Conservation (phyloP, 2,113 vertebrate species). For the Stomatorhinus ivindoensis region DNA sequence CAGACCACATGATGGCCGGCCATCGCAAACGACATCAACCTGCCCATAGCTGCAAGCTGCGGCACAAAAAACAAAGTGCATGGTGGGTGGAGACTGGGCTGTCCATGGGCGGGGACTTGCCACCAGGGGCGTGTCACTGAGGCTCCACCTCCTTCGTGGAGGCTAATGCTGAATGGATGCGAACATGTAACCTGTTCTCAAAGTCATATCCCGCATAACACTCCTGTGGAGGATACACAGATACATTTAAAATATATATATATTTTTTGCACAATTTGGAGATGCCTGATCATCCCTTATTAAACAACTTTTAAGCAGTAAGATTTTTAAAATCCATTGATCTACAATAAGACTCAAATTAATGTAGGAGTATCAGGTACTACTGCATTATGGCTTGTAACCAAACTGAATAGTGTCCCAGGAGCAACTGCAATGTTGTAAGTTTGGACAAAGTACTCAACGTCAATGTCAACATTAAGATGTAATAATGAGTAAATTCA, state of each 20-base stretch:
- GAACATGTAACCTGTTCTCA: constrained; percentile 94
- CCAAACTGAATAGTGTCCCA: not conserved
- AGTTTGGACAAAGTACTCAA: not conserved
- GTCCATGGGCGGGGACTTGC: not conserved
- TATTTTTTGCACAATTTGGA: not conserved
- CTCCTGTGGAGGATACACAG: constrained; percentile 62
- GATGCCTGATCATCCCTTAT: not conserved
- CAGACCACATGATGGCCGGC: not conserved
- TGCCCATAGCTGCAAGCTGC: not conserved
- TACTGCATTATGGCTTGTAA: not conserved
- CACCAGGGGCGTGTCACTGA: constrained; percentile 60
- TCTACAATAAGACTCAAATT: not conserved
- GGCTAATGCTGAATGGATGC: constrained; percentile 90
- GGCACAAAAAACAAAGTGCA: constrained; percentile 33
- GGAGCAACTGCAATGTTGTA: not conserved
- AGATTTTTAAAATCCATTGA: not conserved
- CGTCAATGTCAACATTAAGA: not conserved
- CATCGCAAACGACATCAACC: not conserved
- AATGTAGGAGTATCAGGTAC: not conserved
- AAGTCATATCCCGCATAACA: constrained; percentile 92
- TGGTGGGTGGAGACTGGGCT: constrained; percentile 42
- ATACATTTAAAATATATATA: not conserved
- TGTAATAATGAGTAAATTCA: not conserved
- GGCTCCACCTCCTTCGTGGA: constrained; percentile 87
- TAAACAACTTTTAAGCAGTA: not conserved